Evolutionary conservation across 1,140 invertebrate species (phyloP), one percentile per base, ranked within the genome.

Genomic region (Andricus grossulariae): DNA sequence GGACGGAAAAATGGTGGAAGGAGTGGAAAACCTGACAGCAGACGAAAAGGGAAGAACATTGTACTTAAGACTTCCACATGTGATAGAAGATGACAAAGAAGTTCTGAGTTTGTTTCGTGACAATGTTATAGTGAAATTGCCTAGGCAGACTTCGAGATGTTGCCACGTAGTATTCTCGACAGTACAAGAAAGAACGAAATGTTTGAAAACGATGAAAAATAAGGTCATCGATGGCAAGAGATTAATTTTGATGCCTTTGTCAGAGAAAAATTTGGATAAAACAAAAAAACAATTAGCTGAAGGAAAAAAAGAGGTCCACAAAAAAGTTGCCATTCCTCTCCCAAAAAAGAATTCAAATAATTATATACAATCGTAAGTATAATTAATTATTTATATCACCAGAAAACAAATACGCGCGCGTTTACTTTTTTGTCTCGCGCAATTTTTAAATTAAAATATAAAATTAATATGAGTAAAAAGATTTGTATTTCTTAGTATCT

Each of bases 131-230:
- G 71, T 90, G 0, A 87, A 87, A 54, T 72, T 89, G 39, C 84
- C 79, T 10, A 78, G 88, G 74, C 84, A 89, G 55, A 77, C 84
- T 3, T 75, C 80, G 1, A 85, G 85, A 82, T 71, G 83, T 57
- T 89, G 86, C 70, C 83, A 87, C 25, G 83, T 90, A 7, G 66
- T 88, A 60, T 90, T 90, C 73, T 7, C 84, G 0, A 83, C 16
- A 39, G 11, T 82, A 3, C 72, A 86, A 2, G 83, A 88, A 12
- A 86, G 86, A 75, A 57, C 83, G 1, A 82, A 80, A 39, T 88
- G 86, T 73, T 74, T 85, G 21, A 81, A 84, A 73, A 72, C 70
- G 8, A 25, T 83, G 3, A 87, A 84, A 19, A 71, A 79, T 8
- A 83, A 80, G 72, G 50, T 50, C 12, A 70, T 87, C 0, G 51